phyloP scores from a whole-genome alignment of 2,797 vertebrate genomes.

The Alauda arvensis region DNA sequence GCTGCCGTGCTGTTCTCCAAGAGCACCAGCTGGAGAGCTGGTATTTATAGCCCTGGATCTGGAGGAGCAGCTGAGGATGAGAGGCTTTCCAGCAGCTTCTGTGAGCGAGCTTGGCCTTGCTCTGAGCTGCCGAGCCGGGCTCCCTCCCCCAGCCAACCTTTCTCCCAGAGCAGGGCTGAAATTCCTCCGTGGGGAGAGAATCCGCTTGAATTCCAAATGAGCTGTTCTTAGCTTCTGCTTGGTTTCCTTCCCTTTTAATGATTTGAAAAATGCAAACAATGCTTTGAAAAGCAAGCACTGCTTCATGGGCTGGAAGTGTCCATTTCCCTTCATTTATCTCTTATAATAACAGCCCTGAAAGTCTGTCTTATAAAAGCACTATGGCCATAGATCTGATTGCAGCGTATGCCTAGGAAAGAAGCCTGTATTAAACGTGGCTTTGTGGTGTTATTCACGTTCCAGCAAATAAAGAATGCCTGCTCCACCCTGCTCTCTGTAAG shows the following conservation, averaged over 20 bases:
- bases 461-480: constrained; percentile 36
- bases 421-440: constrained; percentile 31
- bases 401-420: neutral
- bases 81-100: constrained; percentile 60
- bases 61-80: constrained; percentile 65
- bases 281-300: constrained; percentile 34
- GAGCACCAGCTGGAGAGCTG: constrained; percentile 45
- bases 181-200: constrained; percentile 52
- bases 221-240: constrained; percentile 39
- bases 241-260: constrained; percentile 59
- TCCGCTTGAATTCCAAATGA: constrained; percentile 54
- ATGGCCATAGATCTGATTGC: constrained; percentile 8
- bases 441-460: constrained; percentile 43
- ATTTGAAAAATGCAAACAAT: constrained; percentile 60
- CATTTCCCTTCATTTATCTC: constrained; percentile 59
- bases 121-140: neutral
- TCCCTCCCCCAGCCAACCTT: constrained; percentile 45
- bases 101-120: neutral
- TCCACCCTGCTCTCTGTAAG: constrained; percentile 40
- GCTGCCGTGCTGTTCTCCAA: constrained; percentile 29
- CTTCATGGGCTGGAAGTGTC: constrained; percentile 46
- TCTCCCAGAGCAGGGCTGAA: constrained; percentile 24
- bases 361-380: constrained; percentile 13
- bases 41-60: constrained; percentile 65
- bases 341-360: constrained; percentile 45